These are phyloP conservation scores for Myrmophylax atrothorax DNA, from an alignment of 2,113 vertebrate genomes.

Conservation along the genomic window DNA sequence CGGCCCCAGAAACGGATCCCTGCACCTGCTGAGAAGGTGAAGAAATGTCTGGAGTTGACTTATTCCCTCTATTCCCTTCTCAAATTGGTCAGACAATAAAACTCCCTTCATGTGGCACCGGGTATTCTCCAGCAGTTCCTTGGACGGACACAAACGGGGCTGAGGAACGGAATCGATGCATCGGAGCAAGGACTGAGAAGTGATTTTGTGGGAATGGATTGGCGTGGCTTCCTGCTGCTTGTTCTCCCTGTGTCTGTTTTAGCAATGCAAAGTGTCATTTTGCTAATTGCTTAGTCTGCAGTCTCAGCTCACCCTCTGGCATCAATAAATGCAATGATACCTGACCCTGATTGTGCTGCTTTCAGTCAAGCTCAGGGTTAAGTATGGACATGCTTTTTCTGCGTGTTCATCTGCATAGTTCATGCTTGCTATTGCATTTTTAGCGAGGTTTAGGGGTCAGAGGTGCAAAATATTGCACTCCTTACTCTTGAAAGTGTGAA, in stretches of 20 bases:
- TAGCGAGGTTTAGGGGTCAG: background rate
- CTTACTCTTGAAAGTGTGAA: accelerated
- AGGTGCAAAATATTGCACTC: background rate
- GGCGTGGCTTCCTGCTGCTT: accelerated
- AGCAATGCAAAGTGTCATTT: background rate
- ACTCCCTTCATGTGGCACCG: background rate
- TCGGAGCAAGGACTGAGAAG: background rate
- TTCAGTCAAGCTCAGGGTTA: background rate
- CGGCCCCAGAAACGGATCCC: slow-evolving; percentile 53
- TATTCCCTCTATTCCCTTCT: background rate
- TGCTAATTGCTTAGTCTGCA: background rate
- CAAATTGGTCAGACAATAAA: background rate
- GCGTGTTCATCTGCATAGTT: background rate
- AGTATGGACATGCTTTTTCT: background rate
- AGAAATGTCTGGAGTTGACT: slow-evolving; percentile 15
- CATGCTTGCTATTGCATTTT: background rate
- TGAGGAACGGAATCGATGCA: background rate
- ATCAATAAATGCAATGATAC: background rate
- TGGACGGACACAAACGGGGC: background rate
- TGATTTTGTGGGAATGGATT: background rate
- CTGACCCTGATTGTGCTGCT: background rate
- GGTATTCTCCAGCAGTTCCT: background rate
- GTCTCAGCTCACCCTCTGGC: background rate
- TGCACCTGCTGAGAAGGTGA: slow-evolving; percentile 60
- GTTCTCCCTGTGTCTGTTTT: background rate